Evolutionary conservation across 2,888 invertebrate species (phyloP).

Genomic region (Tachystola acroxantha): DNA sequence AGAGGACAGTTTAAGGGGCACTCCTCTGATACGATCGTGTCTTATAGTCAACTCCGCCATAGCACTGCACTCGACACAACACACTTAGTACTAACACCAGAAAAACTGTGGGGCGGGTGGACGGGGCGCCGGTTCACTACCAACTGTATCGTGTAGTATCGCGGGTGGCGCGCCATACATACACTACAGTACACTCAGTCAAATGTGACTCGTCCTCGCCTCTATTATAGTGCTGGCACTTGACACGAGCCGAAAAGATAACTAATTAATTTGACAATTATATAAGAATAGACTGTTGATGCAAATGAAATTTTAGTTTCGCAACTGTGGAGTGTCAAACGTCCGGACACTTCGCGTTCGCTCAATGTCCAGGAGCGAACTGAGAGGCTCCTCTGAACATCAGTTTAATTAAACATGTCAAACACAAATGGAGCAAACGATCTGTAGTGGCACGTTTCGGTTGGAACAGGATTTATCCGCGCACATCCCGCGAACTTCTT

Average conservation of each 20-base stretch:
- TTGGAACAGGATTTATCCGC: constrained; percentile 73
- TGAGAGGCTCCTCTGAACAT: constrained; percentile 40
- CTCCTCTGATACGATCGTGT: constrained; percentile 39
- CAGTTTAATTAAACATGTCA: constrained; percentile 59
- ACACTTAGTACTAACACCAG: neutral
- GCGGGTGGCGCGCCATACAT: too few relatives aligned
- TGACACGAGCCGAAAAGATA: constrained; percentile 11
- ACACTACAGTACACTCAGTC: constrained; percentile 6
- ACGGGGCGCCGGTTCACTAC: constrained; percentile 52
- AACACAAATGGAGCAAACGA: constrained; percentile 48
- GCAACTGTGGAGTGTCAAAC: constrained; percentile 9
- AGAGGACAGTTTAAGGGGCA: constrained; percentile 53
- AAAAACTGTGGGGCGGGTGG: constrained; percentile 45
- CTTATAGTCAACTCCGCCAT: constrained; percentile 60
- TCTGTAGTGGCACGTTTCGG: constrained; percentile 56
- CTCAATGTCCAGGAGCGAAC: constrained; percentile 39
- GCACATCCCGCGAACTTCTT: constrained; percentile 16
- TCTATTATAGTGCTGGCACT: neutral
- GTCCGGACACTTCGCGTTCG: constrained; percentile 22
- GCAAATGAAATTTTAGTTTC: constrained; percentile 10
- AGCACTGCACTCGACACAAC: constrained; percentile 25
- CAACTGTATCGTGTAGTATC: constrained; percentile 40
- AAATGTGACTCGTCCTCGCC: constrained; percentile 25
- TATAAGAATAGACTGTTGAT: constrained; percentile 8
- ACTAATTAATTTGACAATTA: constrained; percentile 3